phyloP scores from a whole-genome alignment of 2,888 invertebrate genomes.

The Patella pellucida region DNA sequence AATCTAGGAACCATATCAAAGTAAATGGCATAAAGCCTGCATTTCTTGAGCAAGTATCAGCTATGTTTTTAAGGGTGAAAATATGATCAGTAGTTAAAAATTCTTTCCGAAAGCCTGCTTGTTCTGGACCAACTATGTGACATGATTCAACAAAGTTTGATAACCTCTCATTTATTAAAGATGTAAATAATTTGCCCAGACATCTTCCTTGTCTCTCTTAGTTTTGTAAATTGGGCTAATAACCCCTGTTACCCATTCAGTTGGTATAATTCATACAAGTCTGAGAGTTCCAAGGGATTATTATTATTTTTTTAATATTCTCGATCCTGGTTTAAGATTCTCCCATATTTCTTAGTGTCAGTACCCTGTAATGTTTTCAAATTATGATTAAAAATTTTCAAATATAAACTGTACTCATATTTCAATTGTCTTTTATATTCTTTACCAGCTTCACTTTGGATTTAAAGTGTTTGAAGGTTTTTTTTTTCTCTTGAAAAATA shows the following conservation, averaged over 20 bases:
- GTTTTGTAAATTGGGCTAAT: conserved; percentile 18
- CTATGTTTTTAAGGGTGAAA: conserved; percentile 13
- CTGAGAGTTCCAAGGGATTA: too few species aligned
- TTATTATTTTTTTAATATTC: too few species aligned
- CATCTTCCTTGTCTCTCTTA: conserved; percentile 10
- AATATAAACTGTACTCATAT: too few species aligned
- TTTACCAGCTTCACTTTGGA: too few species aligned
- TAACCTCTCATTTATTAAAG: background rate
- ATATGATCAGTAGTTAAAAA: conserved; percentile 12
- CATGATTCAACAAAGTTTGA: background rate
- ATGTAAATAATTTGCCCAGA: background rate
- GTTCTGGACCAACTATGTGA: background rate
- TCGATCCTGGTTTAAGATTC: too few species aligned
- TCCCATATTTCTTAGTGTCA: too few species aligned
- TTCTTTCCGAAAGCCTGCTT: background rate
- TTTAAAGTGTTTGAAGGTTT: too few species aligned
- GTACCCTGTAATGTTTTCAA: too few species aligned
- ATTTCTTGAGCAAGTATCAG: background rate
- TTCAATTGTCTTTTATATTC: too few species aligned
- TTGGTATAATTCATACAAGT: background rate
- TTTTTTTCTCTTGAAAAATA: too few species aligned
- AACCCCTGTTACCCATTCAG: conserved; percentile 11
- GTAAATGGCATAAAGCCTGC: conserved; percentile 16
- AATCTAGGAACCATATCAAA: conserved; percentile 20
- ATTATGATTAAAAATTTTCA: too few species aligned